Percentiles rank a stretch among this genome's conserved stretches.
Evolutionary conservation across 2,888 invertebrate genomes (phyloP).

Genomic region (Balanococcus diminutus): DNA sequence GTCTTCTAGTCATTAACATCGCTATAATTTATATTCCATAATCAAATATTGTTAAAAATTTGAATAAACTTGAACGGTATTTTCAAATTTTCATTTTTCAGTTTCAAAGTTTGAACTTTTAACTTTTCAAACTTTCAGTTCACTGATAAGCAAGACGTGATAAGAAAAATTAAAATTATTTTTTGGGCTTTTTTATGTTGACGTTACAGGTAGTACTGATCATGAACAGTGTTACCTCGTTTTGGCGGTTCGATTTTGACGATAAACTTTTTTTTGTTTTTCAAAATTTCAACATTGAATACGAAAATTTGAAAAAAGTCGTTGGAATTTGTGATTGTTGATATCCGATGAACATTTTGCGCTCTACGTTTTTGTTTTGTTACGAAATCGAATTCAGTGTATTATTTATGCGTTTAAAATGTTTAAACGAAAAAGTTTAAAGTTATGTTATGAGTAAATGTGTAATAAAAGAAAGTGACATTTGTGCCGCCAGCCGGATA

Average conservation of each 20-base stretch:
- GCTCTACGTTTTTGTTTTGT: neutral
- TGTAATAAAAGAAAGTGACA: neutral
- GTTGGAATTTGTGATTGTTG: neutral
- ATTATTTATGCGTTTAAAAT: neutral
- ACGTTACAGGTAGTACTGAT: neutral
- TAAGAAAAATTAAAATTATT: neutral
- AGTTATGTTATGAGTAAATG: too few relatives aligned
- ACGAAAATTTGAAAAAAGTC: constrained; percentile 31
- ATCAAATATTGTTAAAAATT: too few relatives aligned
- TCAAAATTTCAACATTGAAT: neutral
- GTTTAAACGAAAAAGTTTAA: neutral
- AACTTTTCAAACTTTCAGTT: too few relatives aligned
- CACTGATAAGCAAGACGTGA: neutral
- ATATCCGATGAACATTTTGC: neutral
- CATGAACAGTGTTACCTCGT: neutral
- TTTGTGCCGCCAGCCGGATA: neutral
- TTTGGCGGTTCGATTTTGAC: too few relatives aligned
- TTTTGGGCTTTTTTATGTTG: neutral
- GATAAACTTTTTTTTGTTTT: neutral
- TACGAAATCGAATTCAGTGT: neutral
- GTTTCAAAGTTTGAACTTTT: neutral
- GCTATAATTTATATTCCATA: neutral
- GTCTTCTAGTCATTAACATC: neutral
- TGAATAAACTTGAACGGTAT: neutral
- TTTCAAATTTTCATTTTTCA: neutral